A percentile compares a stretch with the other conserved stretches of the same genome.
Conservation (phyloP, 2,113 vertebrate genomes). For the Pomatorhinus ruficollis region DNA sequence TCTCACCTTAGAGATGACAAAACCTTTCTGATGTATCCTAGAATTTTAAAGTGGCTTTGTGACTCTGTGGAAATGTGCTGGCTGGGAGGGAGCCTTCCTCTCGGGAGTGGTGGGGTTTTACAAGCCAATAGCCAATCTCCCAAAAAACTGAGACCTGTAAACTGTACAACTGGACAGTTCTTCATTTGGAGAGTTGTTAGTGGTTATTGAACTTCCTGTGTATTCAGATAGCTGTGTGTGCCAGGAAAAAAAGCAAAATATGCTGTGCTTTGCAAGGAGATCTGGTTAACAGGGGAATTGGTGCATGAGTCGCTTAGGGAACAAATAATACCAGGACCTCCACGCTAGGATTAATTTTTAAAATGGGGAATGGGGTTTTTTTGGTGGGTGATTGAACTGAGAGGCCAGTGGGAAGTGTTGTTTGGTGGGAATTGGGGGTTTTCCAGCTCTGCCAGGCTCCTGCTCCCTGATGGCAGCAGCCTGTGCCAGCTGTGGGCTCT, state of each 20-base stretch:
- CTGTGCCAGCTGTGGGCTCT: not conserved
- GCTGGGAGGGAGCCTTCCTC: not conserved
- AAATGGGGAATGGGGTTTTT: not conserved
- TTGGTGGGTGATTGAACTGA: not conserved
- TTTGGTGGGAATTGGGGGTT: not conserved
- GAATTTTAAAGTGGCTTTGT: not conserved
- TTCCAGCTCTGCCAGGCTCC: not conserved
- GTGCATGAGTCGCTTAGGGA: not conserved
- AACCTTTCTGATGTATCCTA: not conserved
- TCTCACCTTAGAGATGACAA: not conserved
- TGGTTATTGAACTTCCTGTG: not conserved
- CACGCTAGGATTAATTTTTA: not conserved
- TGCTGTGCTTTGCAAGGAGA: not conserved
- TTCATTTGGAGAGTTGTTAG: not conserved
- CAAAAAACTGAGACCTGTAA: not conserved
- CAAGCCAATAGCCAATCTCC: not conserved
- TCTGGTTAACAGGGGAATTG: not conserved
- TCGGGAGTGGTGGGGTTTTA: not conserved
- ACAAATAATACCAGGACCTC: not conserved
- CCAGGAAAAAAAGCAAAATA: not conserved
- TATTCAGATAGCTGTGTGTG: not conserved
- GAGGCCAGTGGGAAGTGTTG: not conserved
- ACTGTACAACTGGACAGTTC: not conserved
- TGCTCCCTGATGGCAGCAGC: not conserved
- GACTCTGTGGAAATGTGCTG: not conserved